Evolutionary conservation across 64 coral and sea anemone species (phyloP), one percentile per base, ranked within the genome.

Genomic region (Astreopora myriophthalma): DNA sequence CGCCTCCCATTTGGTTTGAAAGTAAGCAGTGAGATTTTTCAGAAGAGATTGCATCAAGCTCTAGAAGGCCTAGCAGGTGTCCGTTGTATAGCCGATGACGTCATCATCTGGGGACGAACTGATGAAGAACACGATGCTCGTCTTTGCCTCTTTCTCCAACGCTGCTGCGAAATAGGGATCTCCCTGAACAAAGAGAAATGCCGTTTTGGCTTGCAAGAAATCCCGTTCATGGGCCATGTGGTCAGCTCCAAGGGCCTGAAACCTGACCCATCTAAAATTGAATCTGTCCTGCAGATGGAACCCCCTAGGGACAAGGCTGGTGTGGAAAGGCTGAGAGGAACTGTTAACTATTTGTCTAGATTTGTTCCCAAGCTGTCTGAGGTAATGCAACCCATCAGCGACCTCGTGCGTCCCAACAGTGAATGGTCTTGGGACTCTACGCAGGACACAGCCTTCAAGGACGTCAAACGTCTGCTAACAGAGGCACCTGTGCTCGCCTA

Each of bases 101-200:
- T 91, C 25, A 62, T 91, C 5, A 32, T 92, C n/a, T 92, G 84
- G 84, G 90, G 69, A 19, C 32, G 32, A 34, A 71, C 30, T 1
- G 27, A 76, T 40, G 37, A 62, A 75, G 90, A 92, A 40, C 81
- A 77, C 6, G 80, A 86, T 48, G 13, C 4, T 7, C 52, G 60
- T 58, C 19, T 92, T 11, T 11, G 0, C 23, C 46, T 64, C 8
- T 82, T 92, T 5, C 49, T 92, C 31, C 17, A 86, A 6, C 17
- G 70, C 35, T 86, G 91, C 25, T 3, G 28, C 8, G 73, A 78
- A 9, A 65, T 32, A 12, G 60, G 27, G 0, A 93, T 93, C 30
- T 64, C 52, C 34, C 38, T 87, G 0, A 93, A 87, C 37, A 83
- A 60, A 24, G 80, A 77, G 42, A 92, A 93, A 71, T 44, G 60